Evolutionary conservation across 2,888 invertebrate genomes (phyloP), one percentile per base, ranked within the genome.

Genomic region (Rhabditoides inermis): DNA sequence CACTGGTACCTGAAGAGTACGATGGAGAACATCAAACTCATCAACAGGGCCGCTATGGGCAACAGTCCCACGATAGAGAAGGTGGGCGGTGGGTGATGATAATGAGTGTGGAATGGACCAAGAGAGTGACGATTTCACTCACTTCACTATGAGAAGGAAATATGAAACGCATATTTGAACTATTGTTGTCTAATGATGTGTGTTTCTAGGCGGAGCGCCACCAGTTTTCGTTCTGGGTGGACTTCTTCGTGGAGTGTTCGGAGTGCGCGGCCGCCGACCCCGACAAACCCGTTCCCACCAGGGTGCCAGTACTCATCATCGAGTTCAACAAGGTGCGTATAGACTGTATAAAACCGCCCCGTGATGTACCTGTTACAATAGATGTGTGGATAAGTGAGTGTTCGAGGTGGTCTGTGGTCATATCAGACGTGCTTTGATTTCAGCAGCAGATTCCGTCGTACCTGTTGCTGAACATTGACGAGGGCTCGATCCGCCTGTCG

Each of bases 1-100:
- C n/a, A n/a, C n/a, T n/a, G 84, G 84, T 92, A 92, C 78, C 82
- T 98, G 56, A 95, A 94, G 77, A 90, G 90, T 0, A 90, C 90
- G n/a, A 88, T 91, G 77, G 90, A 90, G 22, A 95, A 95, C 79
- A 92, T 94, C 67, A 85, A 87, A 66, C 81, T 98, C 55, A 95
- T 95, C 75, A 88, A 77, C 59, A 83, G 87, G 61, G 92, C 91
- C 55, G 68, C 75, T 4, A 71, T 69, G 15, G 69, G 68, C n/a
- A 58, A 69, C 30, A 64, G 64, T 22, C 64, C 64, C 2, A n/a
- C n/a, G 2, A 53, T 64, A 32, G 64, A 64, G 45, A 64, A 64
- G 46, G 53, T 53, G 15, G 22, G 45, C 20, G 32, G 15, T n/a
- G n/a, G n/a, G n/a, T n/a, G n/a, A n/a, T n/a, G n/a, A n/a, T n/a